These are phyloP conservation scores for Drosophila recens DNA, from an alignment of 2,888 invertebrate species.

Conservation along the genomic window DNA sequence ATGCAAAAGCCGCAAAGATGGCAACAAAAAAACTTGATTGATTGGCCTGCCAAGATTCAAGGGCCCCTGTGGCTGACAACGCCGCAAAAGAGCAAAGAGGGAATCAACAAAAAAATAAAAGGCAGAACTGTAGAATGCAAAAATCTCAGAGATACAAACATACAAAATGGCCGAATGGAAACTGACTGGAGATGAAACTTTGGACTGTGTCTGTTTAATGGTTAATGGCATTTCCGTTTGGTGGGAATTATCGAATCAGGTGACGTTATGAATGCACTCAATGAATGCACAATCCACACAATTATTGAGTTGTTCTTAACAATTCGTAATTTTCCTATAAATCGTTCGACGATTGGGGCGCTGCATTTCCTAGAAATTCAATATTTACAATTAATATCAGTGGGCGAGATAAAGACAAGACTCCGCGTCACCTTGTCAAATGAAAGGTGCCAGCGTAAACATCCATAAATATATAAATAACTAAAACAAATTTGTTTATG, in stretches of 20 bases:
- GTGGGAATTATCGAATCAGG: slow-evolving; percentile 7
- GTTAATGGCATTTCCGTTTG: slow-evolving; percentile 45
- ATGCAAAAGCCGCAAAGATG: slow-evolving; percentile 66
- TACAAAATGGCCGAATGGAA: slow-evolving; percentile 60
- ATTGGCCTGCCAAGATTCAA: slow-evolving; percentile 76
- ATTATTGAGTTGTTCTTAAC: slow-evolving; percentile 29
- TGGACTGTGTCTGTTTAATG: slow-evolving; percentile 7
- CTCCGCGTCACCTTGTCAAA: slow-evolving; percentile 47
- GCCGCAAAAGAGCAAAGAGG: slow-evolving; percentile 4
- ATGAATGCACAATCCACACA: slow-evolving; percentile 1
- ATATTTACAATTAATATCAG: slow-evolving; percentile 74
- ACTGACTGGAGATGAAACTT: background rate
- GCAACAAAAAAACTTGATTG: slow-evolving; percentile 82
- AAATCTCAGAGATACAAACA: slow-evolving; percentile 41
- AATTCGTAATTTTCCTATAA: slow-evolving; percentile 48
- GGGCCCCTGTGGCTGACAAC: slow-evolving; percentile 44
- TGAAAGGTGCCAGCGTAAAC: slow-evolving; percentile 57
- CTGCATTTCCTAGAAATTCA: slow-evolving; percentile 70
- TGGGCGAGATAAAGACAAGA: slow-evolving; percentile 41
- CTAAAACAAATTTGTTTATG: slow-evolving; percentile 70
- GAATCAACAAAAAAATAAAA: background rate
- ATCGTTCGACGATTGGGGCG: slow-evolving; percentile 25
- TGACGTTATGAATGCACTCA: slow-evolving; percentile 33
- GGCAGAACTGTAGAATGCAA: slow-evolving; percentile 57
- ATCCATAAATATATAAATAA: slow-evolving; percentile 66